phyloP scores from a whole-genome alignment of 2,888 invertebrate genomes.

The Diaphora mendica region DNA sequence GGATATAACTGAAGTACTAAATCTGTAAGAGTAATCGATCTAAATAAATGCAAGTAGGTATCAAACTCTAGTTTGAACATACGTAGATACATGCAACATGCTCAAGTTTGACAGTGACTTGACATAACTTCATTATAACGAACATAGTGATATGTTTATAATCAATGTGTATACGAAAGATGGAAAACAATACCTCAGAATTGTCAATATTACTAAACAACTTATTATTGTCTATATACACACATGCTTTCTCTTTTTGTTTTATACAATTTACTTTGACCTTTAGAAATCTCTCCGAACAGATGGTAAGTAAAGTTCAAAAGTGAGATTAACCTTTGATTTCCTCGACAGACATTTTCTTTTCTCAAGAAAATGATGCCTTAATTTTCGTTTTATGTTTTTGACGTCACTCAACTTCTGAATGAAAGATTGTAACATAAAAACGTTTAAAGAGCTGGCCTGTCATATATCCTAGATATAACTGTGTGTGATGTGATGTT shows the following conservation, averaged over 20 bases:
- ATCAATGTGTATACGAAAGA: neutral
- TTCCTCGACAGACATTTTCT: neutral
- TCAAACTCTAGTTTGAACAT: too few species aligned
- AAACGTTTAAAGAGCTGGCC: neutral
- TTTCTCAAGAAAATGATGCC: neutral
- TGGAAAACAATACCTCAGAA: neutral
- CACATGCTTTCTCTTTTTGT: neutral
- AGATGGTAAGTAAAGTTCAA: neutral
- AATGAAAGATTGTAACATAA: neutral
- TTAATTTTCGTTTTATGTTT: neutral
- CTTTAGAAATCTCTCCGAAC: neutral
- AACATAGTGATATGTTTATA: neutral
- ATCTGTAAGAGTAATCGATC: too few species aligned
- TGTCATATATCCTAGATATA: neutral
- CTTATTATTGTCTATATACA: neutral
- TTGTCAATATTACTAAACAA: neutral
- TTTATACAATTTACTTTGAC: neutral
- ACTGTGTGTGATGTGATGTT: neutral
- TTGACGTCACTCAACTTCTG: neutral
- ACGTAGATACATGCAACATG: too few species aligned
- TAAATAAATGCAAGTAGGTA: too few species aligned
- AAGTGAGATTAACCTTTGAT: neutral
- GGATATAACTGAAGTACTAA: too few species aligned
- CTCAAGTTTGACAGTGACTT: too few species aligned
- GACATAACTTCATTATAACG: neutral